These are phyloP conservation scores for Subanguina moxae DNA, from an alignment of 1,140 invertebrate species.

Conservation along the genomic window DNA sequence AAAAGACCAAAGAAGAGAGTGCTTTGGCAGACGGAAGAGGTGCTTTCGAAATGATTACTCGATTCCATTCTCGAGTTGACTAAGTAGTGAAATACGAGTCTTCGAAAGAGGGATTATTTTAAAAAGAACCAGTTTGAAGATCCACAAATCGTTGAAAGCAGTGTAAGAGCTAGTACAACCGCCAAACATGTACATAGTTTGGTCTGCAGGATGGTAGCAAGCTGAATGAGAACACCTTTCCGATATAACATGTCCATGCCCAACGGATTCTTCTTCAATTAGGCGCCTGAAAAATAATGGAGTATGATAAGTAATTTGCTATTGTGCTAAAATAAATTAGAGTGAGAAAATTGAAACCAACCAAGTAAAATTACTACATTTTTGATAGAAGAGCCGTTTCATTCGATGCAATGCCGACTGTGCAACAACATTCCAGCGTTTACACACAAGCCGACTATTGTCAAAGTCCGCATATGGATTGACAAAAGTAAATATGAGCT, in stretches of 20 bases:
- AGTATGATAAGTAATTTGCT: neutral
- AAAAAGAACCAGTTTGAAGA: conserved; percentile 74
- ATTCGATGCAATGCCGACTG: conserved; percentile 66
- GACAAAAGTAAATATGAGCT: conserved; percentile 81
- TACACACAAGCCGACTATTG: conserved; percentile 77
- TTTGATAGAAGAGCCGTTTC: conserved; percentile 41
- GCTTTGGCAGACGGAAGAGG: conserved; percentile 92
- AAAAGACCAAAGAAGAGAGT: conserved; percentile 80
- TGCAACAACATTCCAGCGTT: conserved; percentile 75
- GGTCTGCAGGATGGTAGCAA: conserved; percentile 64
- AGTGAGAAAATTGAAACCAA: conserved; percentile 12
- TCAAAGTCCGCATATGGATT: conserved; percentile 84
- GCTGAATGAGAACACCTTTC: conserved; percentile 87
- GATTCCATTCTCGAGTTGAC: conserved; percentile 33
- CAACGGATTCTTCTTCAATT: conserved; percentile 66
- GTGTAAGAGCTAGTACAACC: conserved; percentile 78
- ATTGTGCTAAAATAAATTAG: no score
- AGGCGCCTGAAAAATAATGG: conserved; percentile 60
- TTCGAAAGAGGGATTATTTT: conserved; percentile 43
- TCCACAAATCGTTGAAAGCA: conserved; percentile 94
- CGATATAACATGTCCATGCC: conserved; percentile 69
- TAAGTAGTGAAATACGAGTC: no score
- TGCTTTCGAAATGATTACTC: conserved; percentile 65
- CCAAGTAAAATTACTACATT: conserved; percentile 42
- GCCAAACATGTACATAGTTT: conserved; percentile 84